Percentiles rank a stretch among this genome's conserved stretches.
Evolutionary conservation across 2,113 vertebrate genomes (phyloP).

Genomic region (Rhea americana): DNA sequence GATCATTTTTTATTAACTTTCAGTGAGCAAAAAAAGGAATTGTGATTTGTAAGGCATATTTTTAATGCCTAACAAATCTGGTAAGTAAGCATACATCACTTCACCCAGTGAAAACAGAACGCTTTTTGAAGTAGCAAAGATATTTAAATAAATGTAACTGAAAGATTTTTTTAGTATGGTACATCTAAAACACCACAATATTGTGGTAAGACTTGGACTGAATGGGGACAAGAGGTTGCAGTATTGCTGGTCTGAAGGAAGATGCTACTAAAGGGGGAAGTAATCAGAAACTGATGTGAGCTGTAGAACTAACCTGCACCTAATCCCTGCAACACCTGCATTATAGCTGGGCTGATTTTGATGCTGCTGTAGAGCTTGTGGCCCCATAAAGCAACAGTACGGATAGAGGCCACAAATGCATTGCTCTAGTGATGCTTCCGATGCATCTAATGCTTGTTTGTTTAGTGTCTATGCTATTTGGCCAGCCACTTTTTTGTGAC

Average conservation of each 20-base stretch:
- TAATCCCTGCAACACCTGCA: background rate
- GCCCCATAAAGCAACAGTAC: background rate
- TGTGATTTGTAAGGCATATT: background rate
- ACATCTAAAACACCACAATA: background rate
- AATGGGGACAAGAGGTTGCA: background rate
- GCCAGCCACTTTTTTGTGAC: background rate
- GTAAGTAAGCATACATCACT: background rate
- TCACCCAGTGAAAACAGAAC: background rate
- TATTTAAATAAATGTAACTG: background rate
- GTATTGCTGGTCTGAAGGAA: background rate
- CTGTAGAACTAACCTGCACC: background rate
- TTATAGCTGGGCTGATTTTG: background rate
- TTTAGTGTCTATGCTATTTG: background rate
- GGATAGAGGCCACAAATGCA: background rate
- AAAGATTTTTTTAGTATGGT: background rate
- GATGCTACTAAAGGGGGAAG: background rate
- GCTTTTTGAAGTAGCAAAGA: background rate
- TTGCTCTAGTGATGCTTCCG: background rate
- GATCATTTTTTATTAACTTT: too few species aligned
- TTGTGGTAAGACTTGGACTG: background rate
- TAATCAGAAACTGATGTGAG: background rate
- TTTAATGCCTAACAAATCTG: background rate
- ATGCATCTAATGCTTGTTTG: background rate
- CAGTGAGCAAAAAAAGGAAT: background rate
- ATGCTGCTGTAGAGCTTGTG: background rate